phyloP scores from a whole-genome alignment of 1,140 invertebrate species.

The Xylocopa sonorina region DNA sequence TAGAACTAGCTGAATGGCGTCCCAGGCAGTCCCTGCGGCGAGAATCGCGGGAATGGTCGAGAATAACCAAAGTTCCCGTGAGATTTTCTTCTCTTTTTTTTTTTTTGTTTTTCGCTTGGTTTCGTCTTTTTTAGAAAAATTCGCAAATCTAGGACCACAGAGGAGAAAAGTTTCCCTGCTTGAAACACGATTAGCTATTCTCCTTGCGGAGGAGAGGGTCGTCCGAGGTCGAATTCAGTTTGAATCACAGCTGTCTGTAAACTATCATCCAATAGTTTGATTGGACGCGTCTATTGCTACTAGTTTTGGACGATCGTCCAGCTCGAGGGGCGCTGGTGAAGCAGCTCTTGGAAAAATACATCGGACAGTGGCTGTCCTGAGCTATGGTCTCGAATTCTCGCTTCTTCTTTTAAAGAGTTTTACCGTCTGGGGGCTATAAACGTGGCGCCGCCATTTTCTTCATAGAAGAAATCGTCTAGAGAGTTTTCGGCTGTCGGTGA shows the following conservation, averaged over 20 bases:
- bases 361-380: not conserved
- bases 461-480: constrained; percentile 43
- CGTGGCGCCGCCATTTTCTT: constrained; percentile 17
- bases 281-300: constrained; percentile 30
- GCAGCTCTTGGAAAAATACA: not conserved
- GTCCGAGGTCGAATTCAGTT: constrained; percentile 37
- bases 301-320: constrained; percentile 20
- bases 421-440: not conserved
- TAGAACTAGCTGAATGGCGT: not conserved
- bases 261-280: constrained; percentile 11
- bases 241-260: constrained; percentile 27
- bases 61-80: not conserved
- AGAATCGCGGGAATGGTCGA: not conserved
- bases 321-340: not conserved
- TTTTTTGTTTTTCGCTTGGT: not conserved
- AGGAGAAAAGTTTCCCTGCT: not conserved
- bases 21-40: no score
- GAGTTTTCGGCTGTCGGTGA: no score
- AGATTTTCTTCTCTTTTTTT: not conserved
- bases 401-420: not conserved
- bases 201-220: constrained; percentile 30
- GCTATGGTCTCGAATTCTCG: not conserved
- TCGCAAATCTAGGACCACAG: not conserved
- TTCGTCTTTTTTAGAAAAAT: not conserved
- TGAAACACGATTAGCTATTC: constrained; percentile 10